A percentile compares a stretch with the other conserved stretches of the same genome.
Conservation (phyloP, 2,888 invertebrate species). For the Lymantria monacha region DNA sequence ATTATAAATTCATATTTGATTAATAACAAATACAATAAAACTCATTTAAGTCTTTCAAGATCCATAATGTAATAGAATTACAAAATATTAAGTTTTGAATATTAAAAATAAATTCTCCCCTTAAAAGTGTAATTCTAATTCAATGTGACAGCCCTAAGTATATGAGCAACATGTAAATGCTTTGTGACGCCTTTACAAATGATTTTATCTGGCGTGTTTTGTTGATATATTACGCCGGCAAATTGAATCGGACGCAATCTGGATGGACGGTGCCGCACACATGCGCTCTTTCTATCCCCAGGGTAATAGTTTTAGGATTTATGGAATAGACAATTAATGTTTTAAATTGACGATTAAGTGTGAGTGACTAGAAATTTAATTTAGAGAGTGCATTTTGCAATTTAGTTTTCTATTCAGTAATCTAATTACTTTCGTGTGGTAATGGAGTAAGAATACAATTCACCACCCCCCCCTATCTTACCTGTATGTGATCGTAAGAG, state of each 20-base stretch:
- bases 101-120: background rate
- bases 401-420: background rate
- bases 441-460: too few species aligned
- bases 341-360: slow-evolving; percentile 7
- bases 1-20: background rate
- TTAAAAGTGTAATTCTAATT: slow-evolving; percentile 1
- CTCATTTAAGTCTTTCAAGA: background rate
- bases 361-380: slow-evolving; percentile 10
- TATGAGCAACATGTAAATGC: slow-evolving; percentile 54
- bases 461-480: too few species aligned
- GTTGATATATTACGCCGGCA: slow-evolving; percentile 74
- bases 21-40: background rate
- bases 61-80: background rate
- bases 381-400: slow-evolving; percentile 4
- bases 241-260: slow-evolving; percentile 78
- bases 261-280: slow-evolving; percentile 48
- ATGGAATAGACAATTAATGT: slow-evolving; percentile 27
- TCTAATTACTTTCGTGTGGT: background rate
- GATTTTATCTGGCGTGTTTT: slow-evolving; percentile 71
- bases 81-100: background rate
- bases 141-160: slow-evolving; percentile 44
- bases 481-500: too few species aligned
- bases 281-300: slow-evolving; percentile 53
- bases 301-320: slow-evolving; percentile 40
- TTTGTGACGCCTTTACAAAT: slow-evolving; percentile 75